Evolutionary conservation across 2,888 invertebrate species (phyloP), one percentile per base, ranked within the genome.

Genomic region (Andrena dorsata): DNA sequence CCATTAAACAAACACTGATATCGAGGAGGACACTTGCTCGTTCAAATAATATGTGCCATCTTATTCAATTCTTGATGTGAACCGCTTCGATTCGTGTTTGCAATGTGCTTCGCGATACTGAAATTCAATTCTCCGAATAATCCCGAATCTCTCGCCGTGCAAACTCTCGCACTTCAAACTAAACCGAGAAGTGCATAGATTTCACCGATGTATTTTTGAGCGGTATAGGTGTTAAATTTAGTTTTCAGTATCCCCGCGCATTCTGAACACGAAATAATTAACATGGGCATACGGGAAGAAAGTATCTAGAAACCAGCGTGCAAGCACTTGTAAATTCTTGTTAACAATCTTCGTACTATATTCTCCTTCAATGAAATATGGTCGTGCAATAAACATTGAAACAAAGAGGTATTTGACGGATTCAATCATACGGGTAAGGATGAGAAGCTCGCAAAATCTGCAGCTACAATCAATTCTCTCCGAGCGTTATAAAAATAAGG

Each of bases 261-360:
- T 49, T 26, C 65, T 10, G 23, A 68, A 23, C 53, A 72, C 61
- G 49, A 56, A 20, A 26, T 28, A 20, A 60, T 69, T 70, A 23
- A 51, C 2, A 70, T 32, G 16, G 26, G 78, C 61, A 73, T 58
- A 77, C 63, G 30, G 77, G 78, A 83, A 82, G 68, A 82, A 74
- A 74, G 74, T 82, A 41, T 41, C 23, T 16, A 28, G 28, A 49
- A 47, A 16, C 63, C 26, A 26, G 23, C 51, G 49, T 26, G 26
- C 51, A 70, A 49, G 56, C 23, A 60, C 2, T 30, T 70, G n/a
- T 26, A 66, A 41, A 56, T 63, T 58, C 7, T 51, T 63, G 23
- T 72, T 66, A 53, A 60, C 51, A 10, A 32, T 68, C 61, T 58
- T 58, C n/a, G 10, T 20, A 16, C 49, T 53, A 30, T 71, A 51